A percentile compares a stretch with the other conserved stretches of the same genome.
Evolutionary conservation across 2,797 vertebrate genomes (phyloP).

Genomic region (Coregonus suidteri): DNA sequence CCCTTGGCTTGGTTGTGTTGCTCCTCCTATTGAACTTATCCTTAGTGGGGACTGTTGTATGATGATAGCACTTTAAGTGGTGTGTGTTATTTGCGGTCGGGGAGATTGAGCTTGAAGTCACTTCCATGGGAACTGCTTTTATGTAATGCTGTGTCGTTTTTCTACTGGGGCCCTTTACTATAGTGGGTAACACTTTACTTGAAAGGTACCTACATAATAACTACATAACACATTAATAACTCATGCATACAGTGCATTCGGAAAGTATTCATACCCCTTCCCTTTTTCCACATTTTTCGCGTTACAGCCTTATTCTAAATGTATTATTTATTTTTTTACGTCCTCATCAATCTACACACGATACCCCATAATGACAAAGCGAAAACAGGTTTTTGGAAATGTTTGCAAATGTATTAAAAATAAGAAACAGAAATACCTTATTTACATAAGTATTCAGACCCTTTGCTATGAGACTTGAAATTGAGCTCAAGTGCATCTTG

Average conservation of each 20-base stretch:
- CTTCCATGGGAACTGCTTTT: neutral
- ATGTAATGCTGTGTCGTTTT: neutral
- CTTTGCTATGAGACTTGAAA: no score
- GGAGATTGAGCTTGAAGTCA: neutral
- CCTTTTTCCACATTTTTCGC: no score
- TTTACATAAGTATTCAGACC: no score
- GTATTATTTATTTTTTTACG: no score
- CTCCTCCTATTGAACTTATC: slow-evolving; percentile 56
- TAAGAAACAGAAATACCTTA: no score
- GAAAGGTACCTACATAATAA: neutral
- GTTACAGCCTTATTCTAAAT: no score
- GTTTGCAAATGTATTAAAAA: no score
- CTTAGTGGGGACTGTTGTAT: slow-evolving; percentile 17
- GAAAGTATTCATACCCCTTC: neutral
- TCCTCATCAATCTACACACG: neutral
- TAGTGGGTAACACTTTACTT: neutral
- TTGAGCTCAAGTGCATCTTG: no score
- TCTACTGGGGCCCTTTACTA: neutral
- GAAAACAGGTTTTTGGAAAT: no score
- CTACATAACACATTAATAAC: neutral
- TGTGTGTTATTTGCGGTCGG: neutral
- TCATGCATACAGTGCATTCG: neutral
- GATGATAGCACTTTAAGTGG: slow-evolving; percentile 1
- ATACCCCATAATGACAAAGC: neutral
- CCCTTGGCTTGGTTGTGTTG: slow-evolving; percentile 31